Base-by-base conservation (phyloP, 92 coral and sea anemone genomes). In the Zoanthus gigantus region DNA sequence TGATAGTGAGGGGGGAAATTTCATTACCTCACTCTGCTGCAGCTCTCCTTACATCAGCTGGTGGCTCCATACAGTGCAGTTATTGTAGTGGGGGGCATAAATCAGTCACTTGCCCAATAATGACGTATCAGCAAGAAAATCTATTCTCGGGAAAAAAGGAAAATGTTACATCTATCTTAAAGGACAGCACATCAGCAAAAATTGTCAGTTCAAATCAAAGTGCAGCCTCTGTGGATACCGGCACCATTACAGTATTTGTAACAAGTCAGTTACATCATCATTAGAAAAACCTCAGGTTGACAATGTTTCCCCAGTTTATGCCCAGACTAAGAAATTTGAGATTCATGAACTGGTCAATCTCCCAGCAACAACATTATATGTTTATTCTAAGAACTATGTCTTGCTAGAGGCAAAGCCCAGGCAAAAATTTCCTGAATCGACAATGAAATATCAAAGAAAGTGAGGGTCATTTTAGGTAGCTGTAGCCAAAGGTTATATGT, bases 201-300 rank as follows among this genome's bases (percentile, higher is more conserved):
- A 50, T 11, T 50, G 54, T 50, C 8, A 50, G 9, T 50, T 0
- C 3, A 50, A 50, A 50, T 50, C 54, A 75, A 69, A 14, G 71
- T 93, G 44, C 76, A 88, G 61, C 78, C 31, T 89, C 69, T 89
- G 94, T 83, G 76, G 89, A 47, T 82, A 91, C 13, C 73, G 75
- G 15, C 92, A 94, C 61, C 94, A 90, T 66, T 72, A 84, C 16
- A 92, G 94, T 81, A 90, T 94, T 37, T 92, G 94, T 50, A 37
- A 54, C 42, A 76, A 53, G 28, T 76, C 82, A 75, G 46, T 5
- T 58, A 17, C 66, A 15, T n/a, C 23, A 58, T 15, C 66, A 58
- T 13, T 7, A 50, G 54, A 50, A 50, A 50, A 50, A 50, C 54
- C 54, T 50, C 54, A 11, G 54, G 54, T 50, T 58, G 18, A 11